These are phyloP conservation scores for Spatulosminthurus flaviceps DNA, from an alignment of 2,888 invertebrate genomes.

Conservation along the genomic window DNA sequence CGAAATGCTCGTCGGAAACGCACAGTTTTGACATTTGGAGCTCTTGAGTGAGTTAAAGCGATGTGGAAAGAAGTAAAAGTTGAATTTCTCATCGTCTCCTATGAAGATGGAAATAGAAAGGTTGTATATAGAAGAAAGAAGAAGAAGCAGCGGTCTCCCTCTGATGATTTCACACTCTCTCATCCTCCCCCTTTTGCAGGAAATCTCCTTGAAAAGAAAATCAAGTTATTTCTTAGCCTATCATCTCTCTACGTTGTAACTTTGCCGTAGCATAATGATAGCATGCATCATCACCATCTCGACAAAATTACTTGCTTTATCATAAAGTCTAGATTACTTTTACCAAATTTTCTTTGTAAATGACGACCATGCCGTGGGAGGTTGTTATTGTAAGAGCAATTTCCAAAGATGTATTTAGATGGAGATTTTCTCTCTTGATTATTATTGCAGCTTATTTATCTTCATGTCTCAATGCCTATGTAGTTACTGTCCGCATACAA, in stretches of 20 bases:
- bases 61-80: neutral
- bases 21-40: neutral
- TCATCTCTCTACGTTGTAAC: neutral
- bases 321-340: slow-evolving; percentile 22
- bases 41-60: neutral
- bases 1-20: slow-evolving; percentile 6
- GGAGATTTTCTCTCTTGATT: neutral
- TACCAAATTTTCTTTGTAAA: slow-evolving; percentile 6
- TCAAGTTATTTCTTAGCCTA: slow-evolving; percentile 16
- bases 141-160: neutral
- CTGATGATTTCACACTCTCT: neutral
- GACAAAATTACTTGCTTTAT: slow-evolving; percentile 2
- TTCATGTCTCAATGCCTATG: neutral
- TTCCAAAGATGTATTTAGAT: neutral
- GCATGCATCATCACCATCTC: slow-evolving; percentile 21
- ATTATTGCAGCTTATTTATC: neutral
- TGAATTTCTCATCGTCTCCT: slow-evolving; percentile 2
- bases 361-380: neutral
- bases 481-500: neutral
- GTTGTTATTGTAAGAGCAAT: slow-evolving; percentile 3
- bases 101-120: neutral
- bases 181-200: neutral
- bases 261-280: neutral
- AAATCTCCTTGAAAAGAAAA: slow-evolving; percentile 18
- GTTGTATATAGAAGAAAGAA: neutral